A percentile compares a stretch with the other conserved stretches of the same genome.
Conservation (phyloP, 2,113 vertebrate genomes). For the Malurus cyaneus region DNA sequence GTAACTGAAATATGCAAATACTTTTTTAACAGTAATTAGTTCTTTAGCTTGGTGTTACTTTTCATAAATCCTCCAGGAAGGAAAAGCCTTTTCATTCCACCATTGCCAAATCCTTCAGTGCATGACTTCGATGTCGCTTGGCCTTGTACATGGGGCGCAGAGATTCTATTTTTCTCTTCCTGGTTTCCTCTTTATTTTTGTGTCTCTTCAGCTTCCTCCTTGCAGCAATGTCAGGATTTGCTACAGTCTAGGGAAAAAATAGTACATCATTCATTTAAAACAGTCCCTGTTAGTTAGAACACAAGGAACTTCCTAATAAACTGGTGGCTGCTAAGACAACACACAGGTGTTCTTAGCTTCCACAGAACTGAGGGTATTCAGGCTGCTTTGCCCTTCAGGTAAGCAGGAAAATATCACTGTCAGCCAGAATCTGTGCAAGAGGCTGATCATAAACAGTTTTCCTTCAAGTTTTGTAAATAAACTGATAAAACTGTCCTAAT, state of each 20-base stretch:
- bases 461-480: not conserved
- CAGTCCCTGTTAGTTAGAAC: no score
- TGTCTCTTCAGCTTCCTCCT: slow-evolving; percentile 95
- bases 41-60: not conserved
- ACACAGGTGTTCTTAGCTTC: rapidly evolving
- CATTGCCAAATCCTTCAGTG: slow-evolving; percentile 88
- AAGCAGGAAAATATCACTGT: rapidly evolving
- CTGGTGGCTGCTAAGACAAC: not conserved
- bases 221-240: slow-evolving; percentile 92
- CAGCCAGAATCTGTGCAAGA: not conserved
- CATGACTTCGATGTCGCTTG: slow-evolving; percentile 81
- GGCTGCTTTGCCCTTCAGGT: not conserved
- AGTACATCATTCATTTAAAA: not conserved
- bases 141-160: slow-evolving; percentile 87
- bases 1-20: not conserved
- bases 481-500: not conserved
- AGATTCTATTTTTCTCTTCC: slow-evolving; percentile 91
- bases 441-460: not conserved
- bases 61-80: not conserved
- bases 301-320: not conserved
- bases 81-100: slow-evolving; percentile 74
- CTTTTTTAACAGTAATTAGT: not conserved
- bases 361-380: not conserved
- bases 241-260: slow-evolving; percentile 80
- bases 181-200: slow-evolving; percentile 89